Percentiles rank a stretch among this genome's conserved stretches.
These are phyloP conservation scores for Cheilosia vulpina DNA, from an alignment of 2,888 invertebrate genomes.

Conservation along the genomic window DNA sequence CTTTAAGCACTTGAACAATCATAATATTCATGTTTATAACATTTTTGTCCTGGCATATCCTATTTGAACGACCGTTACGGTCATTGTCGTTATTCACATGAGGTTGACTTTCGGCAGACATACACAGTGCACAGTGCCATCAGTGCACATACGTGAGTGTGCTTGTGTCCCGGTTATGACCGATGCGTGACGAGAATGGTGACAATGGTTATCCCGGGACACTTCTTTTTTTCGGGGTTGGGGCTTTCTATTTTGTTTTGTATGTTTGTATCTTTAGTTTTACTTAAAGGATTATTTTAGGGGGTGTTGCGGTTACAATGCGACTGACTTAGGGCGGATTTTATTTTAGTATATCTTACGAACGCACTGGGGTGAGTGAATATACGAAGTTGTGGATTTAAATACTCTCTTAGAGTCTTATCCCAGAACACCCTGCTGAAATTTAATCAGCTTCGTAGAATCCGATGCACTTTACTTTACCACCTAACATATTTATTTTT, in stretches of 20 bases:
- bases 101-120: slow-evolving; percentile 41
- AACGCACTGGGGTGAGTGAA: no score
- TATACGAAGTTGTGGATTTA: no score
- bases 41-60: slow-evolving; percentile 60
- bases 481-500: no score
- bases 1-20: slow-evolving; percentile 66
- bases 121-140: neutral
- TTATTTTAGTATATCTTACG: neutral
- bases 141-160: slow-evolving; percentile 1
- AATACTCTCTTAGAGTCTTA: no score
- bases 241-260: neutral
- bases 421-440: no score
- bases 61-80: slow-evolving; percentile 57
- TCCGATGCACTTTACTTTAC: no score
- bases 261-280: slow-evolving; percentile 36
- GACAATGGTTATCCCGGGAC: slow-evolving; percentile 44
- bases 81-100: slow-evolving; percentile 72
- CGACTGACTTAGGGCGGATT: slow-evolving; percentile 45
- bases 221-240: slow-evolving; percentile 2
- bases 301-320: neutral
- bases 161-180: slow-evolving; percentile 56
- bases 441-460: no score
- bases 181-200: slow-evolving; percentile 64
- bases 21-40: slow-evolving; percentile 66
- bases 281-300: slow-evolving; percentile 55